phyloP scores from a whole-genome alignment of 2,888 invertebrate genomes.

The Pycnomerus fuliginosus region DNA sequence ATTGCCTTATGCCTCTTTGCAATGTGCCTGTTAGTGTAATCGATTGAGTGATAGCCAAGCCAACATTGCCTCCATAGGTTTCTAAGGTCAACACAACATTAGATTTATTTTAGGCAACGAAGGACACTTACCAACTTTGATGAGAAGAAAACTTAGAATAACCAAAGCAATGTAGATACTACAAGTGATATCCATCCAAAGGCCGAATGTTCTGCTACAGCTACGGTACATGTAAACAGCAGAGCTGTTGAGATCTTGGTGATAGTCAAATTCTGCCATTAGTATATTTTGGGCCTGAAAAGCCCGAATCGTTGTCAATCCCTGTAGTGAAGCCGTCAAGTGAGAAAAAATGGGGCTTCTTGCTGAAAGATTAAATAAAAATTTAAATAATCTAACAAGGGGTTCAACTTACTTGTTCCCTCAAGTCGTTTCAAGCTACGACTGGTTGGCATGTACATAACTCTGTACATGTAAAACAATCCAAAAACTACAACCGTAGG shows the following conservation, averaged over 20 bases:
- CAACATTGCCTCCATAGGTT: slow-evolving; percentile 70
- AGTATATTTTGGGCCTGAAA: slow-evolving; percentile 66
- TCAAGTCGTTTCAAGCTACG: slow-evolving; percentile 70
- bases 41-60: slow-evolving; percentile 78
- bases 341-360: slow-evolving; percentile 79
- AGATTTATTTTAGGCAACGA: slow-evolving; percentile 2
- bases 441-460: slow-evolving; percentile 71
- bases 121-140: slow-evolving; percentile 17
- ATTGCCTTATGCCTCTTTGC: slow-evolving; percentile 72
- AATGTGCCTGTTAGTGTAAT: slow-evolving; percentile 71
- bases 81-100: slow-evolving; percentile 41
- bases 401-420: slow-evolving; percentile 60
- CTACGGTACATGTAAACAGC: slow-evolving; percentile 69
- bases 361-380: slow-evolving; percentile 55
- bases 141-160: slow-evolving; percentile 38
- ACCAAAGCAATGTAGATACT: slow-evolving; percentile 39
- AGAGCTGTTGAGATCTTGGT: slow-evolving; percentile 68
- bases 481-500: slow-evolving; percentile 63
- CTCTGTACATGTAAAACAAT: slow-evolving; percentile 63
- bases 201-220: slow-evolving; percentile 69
- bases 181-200: slow-evolving; percentile 61
- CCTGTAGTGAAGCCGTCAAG: slow-evolving; percentile 73
- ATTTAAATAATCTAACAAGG: too few species aligned
- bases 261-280: slow-evolving; percentile 63
- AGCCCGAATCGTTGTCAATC: slow-evolving; percentile 74